Percentiles rank a stretch among this genome's conserved stretches.
Evolutionary conservation across 2,888 invertebrate genomes (phyloP).

Genomic region (Lymantria dispar): DNA sequence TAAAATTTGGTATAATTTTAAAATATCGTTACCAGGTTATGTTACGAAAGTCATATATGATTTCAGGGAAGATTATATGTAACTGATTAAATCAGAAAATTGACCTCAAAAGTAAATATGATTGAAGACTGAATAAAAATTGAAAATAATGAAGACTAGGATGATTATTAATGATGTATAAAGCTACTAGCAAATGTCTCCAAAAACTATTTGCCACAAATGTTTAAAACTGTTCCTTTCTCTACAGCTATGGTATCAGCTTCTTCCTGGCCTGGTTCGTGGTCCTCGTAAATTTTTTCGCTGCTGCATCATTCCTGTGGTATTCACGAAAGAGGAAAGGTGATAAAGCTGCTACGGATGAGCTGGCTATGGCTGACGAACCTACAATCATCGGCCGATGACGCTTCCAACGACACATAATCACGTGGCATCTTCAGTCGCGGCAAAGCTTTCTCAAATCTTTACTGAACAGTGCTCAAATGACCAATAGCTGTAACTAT

Average conservation of each 20-base stretch:
- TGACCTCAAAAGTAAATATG: no score
- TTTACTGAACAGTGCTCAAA: conserved; percentile 79
- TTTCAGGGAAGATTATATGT: no score
- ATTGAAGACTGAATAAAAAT: no score
- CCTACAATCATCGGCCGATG: conserved; percentile 90
- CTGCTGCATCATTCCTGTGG: conserved; percentile 88
- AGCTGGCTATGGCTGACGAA: conserved; percentile 92
- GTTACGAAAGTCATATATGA: no score
- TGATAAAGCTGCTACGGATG: conserved; percentile 90
- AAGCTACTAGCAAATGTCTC: no score
- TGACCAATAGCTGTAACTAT: conserved; percentile 68
- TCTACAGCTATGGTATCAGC: conserved; percentile 86
- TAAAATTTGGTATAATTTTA: no score
- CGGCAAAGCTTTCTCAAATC: conserved; percentile 57
- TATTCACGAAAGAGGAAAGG: conserved; percentile 93
- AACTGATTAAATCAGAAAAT: no score
- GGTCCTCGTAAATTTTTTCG: conserved; percentile 85
- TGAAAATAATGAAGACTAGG: no score
- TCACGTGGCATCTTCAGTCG: conserved; percentile 44
- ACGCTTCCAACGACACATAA: conserved; percentile 45
- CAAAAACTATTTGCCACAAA: no score
- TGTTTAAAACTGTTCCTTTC: conserved; percentile 20
- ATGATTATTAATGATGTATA: no score
- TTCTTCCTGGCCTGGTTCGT: conserved; percentile 90
- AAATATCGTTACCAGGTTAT: no score